Base-by-base conservation (phyloP, 2,113 vertebrate species). In the Taxidea taxus region DNA sequence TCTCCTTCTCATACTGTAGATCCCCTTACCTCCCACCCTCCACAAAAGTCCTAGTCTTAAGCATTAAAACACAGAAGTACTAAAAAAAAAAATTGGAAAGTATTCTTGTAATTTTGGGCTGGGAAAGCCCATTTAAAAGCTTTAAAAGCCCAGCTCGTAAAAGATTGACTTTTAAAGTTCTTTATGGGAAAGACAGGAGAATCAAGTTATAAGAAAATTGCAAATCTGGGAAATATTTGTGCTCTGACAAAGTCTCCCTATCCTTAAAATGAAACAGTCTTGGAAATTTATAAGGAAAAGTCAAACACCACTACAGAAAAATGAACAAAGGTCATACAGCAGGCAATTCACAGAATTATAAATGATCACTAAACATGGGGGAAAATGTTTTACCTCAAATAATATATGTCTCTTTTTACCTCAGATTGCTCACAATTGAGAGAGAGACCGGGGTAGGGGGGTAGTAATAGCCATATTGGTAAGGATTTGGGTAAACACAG, bases 11-110 rank as follows among this genome's bases (percentile, higher is more conserved):
- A 21, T 23, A 25, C 27, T 3, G 4, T 60, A 81, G 9, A 25
- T 14, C 34, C 18, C 20, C 9, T 2, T 16, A 15, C 37, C 7
- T 2, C 16, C 13, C 0, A 3, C 44, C 25, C n/a, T 2, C 56
- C 81, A 8, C 5, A 11, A 77, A 49, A 42, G 34, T 29, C 9
- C 68, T 5, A 25, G 23, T 20, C 31, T 74, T 44, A 88, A 37
- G 21, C 29, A 54, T 11, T 75, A 34, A 68, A 83, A 68, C 31
- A 23, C 25, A 34, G 47, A 86, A 37, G 15, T 42, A 47, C 31
- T 54, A 1, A 44, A 37, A 25, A 51, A 51, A 42, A 15, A 10
- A n/a, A 77, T 16, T 68, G 34, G 95, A 83, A 47, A 83, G 18
- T 23, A 8, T 39, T 83, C 37, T 12, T 89, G 6, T 11, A 66